Evolutionary conservation across 2,797 vertebrate genomes (phyloP).

Genomic region (Thalassophryne amazonica): DNA sequence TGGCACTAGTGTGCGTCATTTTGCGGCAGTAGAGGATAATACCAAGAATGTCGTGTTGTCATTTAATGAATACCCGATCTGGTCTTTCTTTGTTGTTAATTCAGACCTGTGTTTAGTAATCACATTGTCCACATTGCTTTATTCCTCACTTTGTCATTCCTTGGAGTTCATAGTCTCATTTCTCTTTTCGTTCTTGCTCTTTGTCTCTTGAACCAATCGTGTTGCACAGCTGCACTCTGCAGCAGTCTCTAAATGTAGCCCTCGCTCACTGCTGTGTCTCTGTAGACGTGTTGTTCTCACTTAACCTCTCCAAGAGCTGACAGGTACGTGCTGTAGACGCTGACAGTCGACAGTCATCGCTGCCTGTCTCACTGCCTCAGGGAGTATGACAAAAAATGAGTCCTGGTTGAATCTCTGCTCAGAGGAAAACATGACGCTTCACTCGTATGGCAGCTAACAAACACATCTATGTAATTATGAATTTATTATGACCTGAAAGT

Average conservation of each 20-base stretch:
- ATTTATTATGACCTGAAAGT: no score
- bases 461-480: no score
- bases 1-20: no score
- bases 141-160: slow-evolving; percentile 1
- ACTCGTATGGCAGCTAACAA: no score
- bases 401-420: slow-evolving; percentile 27
- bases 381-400: slow-evolving; percentile 32
- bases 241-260: background rate
- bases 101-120: no score
- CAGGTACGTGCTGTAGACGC: slow-evolving; percentile 35
- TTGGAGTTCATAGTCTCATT: background rate
- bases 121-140: background rate
- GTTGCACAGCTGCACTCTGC: background rate
- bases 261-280: background rate
- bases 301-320: slow-evolving; percentile 45
- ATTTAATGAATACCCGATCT: no score
- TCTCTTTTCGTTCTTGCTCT: background rate
- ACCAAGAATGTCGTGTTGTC: no score
- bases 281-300: slow-evolving; percentile 30
- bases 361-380: slow-evolving; percentile 27
- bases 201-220: slow-evolving; percentile 20
- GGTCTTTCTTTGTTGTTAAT: no score
- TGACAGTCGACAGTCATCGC: slow-evolving; percentile 57
- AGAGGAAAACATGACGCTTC: slow-evolving; percentile 23
- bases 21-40: no score